Evolutionary conservation across 2,113 vertebrate species (phyloP).

Genomic region (Nanorana parkeri): DNA sequence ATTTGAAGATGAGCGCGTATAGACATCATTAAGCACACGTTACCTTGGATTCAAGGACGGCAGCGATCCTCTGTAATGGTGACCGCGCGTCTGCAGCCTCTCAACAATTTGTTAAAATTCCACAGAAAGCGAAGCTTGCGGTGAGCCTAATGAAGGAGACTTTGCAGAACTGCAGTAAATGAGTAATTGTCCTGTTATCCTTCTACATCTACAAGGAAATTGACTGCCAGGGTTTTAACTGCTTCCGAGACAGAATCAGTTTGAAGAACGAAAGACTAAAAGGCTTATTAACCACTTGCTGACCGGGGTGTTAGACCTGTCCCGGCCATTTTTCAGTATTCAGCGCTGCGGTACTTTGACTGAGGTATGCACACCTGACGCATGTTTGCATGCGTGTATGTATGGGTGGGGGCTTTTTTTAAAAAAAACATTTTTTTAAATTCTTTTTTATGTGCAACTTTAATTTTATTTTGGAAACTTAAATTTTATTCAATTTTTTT

Average conservation of each 20-base stretch:
- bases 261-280: too few relatives aligned
- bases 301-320: too few relatives aligned
- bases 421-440: too few relatives aligned
- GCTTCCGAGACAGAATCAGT: not conserved
- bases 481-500: too few relatives aligned
- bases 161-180: constrained; percentile 13
- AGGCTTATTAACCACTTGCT: too few relatives aligned
- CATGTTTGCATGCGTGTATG: too few relatives aligned
- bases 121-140: not conserved
- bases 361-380: too few relatives aligned
- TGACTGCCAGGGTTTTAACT: constrained; percentile 17
- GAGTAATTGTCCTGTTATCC: constrained; percentile 30
- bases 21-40: constrained; percentile 3
- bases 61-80: not conserved
- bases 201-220: constrained; percentile 24
- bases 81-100: not conserved
- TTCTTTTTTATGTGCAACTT: too few relatives aligned
- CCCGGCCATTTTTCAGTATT: too few relatives aligned
- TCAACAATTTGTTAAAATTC: not conserved
- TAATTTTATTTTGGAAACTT: too few relatives aligned
- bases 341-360: too few relatives aligned
- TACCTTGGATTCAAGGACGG: constrained; percentile 27
- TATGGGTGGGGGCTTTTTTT: too few relatives aligned
- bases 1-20: not conserved
- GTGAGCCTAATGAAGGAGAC: constrained; percentile 22